Evolutionary conservation across 2,888 invertebrate genomes (phyloP), one percentile per base, ranked within the genome.

Genomic region (Macaria notata): DNA sequence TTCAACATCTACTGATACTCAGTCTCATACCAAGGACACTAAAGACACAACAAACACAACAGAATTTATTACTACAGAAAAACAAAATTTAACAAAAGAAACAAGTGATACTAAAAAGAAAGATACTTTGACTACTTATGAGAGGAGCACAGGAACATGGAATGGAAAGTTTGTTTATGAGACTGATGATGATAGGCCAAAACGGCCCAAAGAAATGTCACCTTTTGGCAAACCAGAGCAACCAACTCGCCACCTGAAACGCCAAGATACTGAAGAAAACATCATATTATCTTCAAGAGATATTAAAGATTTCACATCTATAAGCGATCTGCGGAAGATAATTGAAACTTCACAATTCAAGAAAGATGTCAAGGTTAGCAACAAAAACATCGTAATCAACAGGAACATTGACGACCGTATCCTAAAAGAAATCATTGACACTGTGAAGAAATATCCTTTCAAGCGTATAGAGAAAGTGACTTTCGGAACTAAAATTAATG

Each of bases 111-210:
- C 81, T 52, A 75, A 87, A 68, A 83, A 82, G 54, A 91, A 90
- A 73, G 90, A 91, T 68, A 87, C 84, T 44, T 69, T 83, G 51
- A 91, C 91, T 29, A 79, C 81, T 30, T 91, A 91, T 62, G 91
- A 88, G 67, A 82, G 86, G 69, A 91, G 89, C 57, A 90, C 90
- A 31, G 91, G 91, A 55, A 83, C 91, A 7, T 93, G 93, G 93
- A 93, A 93, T 57, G 93, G 93, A 8, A 93, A 92, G 66, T 93
- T 93, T 60, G 75, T 80, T 29, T 91, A 92, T 63, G 93, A 93
- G 74, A 92, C 83, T 62, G 86, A 88, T 51, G 85, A 87, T 52
- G 88, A 86, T 48, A 83, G 86, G 61, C 88, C 88, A 9, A 86
- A 83, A 67, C 79, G 69, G 64, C 88, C 88, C 0, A 88, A 88